A percentile compares a stretch with the other conserved stretches of the same genome.
These are phyloP conservation scores for Porites divaricata DNA, from an alignment of 92 coral and sea anemone genomes.

Conservation along the genomic window DNA sequence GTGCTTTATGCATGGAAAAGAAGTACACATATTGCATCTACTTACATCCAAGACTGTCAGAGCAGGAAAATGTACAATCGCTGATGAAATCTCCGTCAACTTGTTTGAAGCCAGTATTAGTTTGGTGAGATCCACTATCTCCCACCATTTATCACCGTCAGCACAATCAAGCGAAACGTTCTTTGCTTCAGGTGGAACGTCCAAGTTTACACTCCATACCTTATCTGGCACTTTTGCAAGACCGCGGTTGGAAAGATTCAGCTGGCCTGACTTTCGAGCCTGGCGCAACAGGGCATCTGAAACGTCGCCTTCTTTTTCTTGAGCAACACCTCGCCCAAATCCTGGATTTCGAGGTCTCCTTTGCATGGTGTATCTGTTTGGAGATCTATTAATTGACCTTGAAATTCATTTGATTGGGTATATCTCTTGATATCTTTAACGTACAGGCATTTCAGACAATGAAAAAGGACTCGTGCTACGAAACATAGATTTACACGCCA, in stretches of 20 bases:
- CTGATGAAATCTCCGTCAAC: constrained; percentile 75
- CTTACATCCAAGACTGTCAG: constrained; percentile 92
- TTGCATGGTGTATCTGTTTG: constrained; percentile 36
- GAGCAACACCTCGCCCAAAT: constrained; percentile 53
- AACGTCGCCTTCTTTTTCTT: constrained; percentile 49
- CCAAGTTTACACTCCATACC: constrained; percentile 92
- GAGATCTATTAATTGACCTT: neutral
- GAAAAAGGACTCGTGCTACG: too few relatives aligned
- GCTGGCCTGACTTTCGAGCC: constrained; percentile 93
- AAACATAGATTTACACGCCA: too few relatives aligned
- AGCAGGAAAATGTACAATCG: constrained; percentile 79
- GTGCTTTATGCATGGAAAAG: neutral
- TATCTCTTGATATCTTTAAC: neutral
- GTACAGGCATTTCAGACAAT: neutral
- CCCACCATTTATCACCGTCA: constrained; percentile 99
- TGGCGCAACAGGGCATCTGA: constrained; percentile 89
- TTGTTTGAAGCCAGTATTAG: constrained; percentile 89
- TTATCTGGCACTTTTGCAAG: constrained; percentile 81
- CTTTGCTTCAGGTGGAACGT: constrained; percentile 86
- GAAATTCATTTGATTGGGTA: neutral
- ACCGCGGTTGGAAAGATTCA: constrained; percentile 88
- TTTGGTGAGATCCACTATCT: constrained; percentile 85
- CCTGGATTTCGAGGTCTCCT: constrained; percentile 63
- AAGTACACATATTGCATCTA: neutral
- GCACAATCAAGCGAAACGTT: constrained; percentile 82